Evolutionary conservation across 2,888 invertebrate genomes (phyloP).

Genomic region (Neoitamus cyanurus): DNA sequence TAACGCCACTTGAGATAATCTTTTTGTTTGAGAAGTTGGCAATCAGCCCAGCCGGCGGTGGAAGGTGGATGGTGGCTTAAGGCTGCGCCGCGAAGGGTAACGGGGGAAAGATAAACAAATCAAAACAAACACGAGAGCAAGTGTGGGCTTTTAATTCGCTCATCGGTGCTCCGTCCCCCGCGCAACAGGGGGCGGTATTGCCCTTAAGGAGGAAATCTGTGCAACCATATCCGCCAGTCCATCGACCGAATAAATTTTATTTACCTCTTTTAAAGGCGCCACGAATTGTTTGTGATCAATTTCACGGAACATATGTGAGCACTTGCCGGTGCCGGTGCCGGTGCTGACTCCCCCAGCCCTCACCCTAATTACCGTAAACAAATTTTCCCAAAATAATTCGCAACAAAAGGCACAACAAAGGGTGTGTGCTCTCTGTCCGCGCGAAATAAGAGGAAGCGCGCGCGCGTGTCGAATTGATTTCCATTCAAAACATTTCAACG

Average conservation of each 20-base stretch:
- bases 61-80: background rate
- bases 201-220: too few relatives aligned
- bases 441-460: too few relatives aligned
- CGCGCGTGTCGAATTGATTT: background rate
- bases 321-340: too few relatives aligned
- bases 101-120: too few relatives aligned
- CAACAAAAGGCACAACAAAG: background rate
- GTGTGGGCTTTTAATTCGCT: too few relatives aligned
- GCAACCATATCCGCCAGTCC: background rate
- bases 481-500: background rate
- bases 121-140: too few relatives aligned
- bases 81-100: too few relatives aligned
- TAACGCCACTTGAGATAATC: conserved; percentile 13
- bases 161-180: too few relatives aligned
- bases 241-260: background rate
- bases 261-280: background rate
- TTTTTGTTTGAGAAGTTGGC: background rate
- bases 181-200: too few relatives aligned
- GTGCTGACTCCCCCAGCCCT: too few relatives aligned
- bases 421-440: too few relatives aligned
- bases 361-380: background rate
- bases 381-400: background rate
- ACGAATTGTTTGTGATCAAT: background rate
- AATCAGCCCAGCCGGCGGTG: background rate
- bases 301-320: conserved; percentile 1